Evolutionary conservation across 1,140 invertebrate species (phyloP), one percentile per base, ranked within the genome.

Genomic region (Pseudomyrmex flavicornis): DNA sequence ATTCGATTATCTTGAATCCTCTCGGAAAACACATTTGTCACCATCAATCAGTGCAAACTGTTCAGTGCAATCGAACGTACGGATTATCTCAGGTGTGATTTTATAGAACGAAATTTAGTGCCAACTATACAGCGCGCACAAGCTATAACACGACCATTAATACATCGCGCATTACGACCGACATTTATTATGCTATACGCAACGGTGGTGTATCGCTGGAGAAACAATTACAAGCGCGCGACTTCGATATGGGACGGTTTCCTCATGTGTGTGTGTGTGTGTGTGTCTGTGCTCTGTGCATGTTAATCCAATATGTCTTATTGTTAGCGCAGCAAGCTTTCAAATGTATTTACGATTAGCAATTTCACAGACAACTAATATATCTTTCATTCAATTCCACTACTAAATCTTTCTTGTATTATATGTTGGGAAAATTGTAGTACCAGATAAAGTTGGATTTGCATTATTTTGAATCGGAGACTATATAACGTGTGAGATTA

Each of bases 171-270:
- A 80, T 80, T 80, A 80, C 54, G 48, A 46, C 12, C 66, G 66
- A 80, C 76, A 61, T 80, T 80, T 80, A 80, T 80, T 72, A 80
- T 35, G 66, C 76, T 61, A 59, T 61, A 70, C 44, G 44, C 54
- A n/a, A 80, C 44, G 8, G 22, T 70, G 20, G 76, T 72, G 46
- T 61, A 80, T 80, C 54, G 59, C n/a, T 22, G 76, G 48, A 22
- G 52, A 72, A 80, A 80, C 52, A 80, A 80, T 80, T 80, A 72
- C 76, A 17, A 72, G 70, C 44, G 76, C 48, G 22, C 66, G 46
- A 80, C 46, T 80, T 80, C 54, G n/a, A 50, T 77, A 5, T 22
- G 13, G 52, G 15, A 50, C 58, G 61, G 68, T 70, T 70, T 54
- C 22, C 35, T 70, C 66, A 8, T 20, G 22, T 52, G 2, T 54